A percentile compares a stretch with the other conserved stretches of the same genome.
These are phyloP conservation scores for Macrostomum lignano DNA, from an alignment of 1,140 invertebrate species.

Conservation along the genomic window DNA sequence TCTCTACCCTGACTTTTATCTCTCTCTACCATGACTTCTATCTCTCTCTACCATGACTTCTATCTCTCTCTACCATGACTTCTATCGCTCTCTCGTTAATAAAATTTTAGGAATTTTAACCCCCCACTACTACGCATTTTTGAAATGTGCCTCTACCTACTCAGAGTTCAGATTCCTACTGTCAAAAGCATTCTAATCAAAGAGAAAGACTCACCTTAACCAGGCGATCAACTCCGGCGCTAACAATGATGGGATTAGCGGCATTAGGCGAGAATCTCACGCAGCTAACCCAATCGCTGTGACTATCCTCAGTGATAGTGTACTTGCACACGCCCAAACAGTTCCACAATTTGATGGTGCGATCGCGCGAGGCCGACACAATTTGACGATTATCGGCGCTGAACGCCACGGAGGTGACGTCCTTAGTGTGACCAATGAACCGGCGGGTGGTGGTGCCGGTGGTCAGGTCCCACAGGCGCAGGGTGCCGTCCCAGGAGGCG, in stretches of 20 bases:
- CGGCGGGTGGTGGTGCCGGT: slow-evolving; percentile 37
- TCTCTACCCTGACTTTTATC: too few relatives aligned
- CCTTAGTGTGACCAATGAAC: slow-evolving; percentile 97
- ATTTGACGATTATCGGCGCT: slow-evolving; percentile 98
- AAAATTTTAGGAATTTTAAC: too few relatives aligned
- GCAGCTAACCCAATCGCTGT: slow-evolving; percentile 92
- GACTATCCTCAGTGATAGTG: slow-evolving; percentile 74
- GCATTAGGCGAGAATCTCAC: slow-evolving; percentile 94
- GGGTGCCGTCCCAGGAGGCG: slow-evolving; percentile 94
- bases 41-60: too few relatives aligned
- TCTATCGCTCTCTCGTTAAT: too few relatives aligned
- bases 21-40: too few relatives aligned
- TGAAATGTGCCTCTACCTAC: too few relatives aligned
- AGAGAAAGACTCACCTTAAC: too few relatives aligned
- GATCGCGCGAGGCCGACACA: slow-evolving; percentile 89
- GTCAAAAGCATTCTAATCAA: too few relatives aligned
- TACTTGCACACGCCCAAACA: slow-evolving; percentile 98
- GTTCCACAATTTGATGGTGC: slow-evolving; percentile 98
- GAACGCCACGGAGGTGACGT: slow-evolving; percentile 93
- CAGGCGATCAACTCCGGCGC: slow-evolving; percentile 85
- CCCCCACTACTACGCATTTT: too few relatives aligned
- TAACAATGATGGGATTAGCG: slow-evolving; percentile 89
- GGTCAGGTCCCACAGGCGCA: slow-evolving; percentile 88
- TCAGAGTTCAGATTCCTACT: too few relatives aligned
- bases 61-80: too few relatives aligned